A percentile compares a stretch with the other conserved stretches of the same genome.
These are phyloP conservation scores for Dione juno DNA, from an alignment of 2,888 invertebrate genomes.

Conservation along the genomic window DNA sequence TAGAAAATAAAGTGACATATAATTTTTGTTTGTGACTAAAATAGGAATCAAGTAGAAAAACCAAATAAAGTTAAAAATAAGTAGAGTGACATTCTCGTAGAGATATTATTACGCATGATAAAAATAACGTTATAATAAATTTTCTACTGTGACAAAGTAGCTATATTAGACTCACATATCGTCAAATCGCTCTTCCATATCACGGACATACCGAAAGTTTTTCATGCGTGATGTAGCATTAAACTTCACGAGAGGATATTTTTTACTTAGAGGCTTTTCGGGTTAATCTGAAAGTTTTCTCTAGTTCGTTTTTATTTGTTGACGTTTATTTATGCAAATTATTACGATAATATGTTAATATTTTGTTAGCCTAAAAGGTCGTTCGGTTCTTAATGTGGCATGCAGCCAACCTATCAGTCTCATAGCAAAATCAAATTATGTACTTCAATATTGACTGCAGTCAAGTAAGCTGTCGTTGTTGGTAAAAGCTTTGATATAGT, in stretches of 20 bases:
- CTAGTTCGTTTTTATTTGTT: too few relatives aligned
- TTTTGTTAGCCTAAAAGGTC: neutral
- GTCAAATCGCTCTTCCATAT: conserved; percentile 3
- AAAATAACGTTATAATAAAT: neutral
- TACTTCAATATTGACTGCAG: neutral
- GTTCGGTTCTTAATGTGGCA: conserved; percentile 5
- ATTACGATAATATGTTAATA: neutral
- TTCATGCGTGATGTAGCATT: conserved; percentile 21
- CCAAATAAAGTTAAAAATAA: too few relatives aligned
- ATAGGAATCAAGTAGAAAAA: too few relatives aligned
- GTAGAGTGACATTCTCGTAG: too few relatives aligned
- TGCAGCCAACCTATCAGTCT: conserved; percentile 21
- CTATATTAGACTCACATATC: neutral
- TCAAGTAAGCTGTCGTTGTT: neutral
- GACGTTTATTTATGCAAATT: neutral
- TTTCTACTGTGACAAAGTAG: neutral
- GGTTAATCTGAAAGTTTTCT: neutral
- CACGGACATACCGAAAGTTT: conserved; percentile 14
- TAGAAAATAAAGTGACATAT: too few relatives aligned
- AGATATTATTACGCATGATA: too few relatives aligned
- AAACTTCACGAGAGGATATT: conserved; percentile 12
- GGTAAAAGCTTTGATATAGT: neutral
- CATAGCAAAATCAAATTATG: conserved; percentile 15
- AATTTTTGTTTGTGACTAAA: too few relatives aligned
- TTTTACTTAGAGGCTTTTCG: conserved; percentile 4